Percentiles rank a stretch among this genome's conserved stretches.
phyloP scores from a whole-genome alignment of 2,888 invertebrate species.

The Timema cristinae region DNA sequence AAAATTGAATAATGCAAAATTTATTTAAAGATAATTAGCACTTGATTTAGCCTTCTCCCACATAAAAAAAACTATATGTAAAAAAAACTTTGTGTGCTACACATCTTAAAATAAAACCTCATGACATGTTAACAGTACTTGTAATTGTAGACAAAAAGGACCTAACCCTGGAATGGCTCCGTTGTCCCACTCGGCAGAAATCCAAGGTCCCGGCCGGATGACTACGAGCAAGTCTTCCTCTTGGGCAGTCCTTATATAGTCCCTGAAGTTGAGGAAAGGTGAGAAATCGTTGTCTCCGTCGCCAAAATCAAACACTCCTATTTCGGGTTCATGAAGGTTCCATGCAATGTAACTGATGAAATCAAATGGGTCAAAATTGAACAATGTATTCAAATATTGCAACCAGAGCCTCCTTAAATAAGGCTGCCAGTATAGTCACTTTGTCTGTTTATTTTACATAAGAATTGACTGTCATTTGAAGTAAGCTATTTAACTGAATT shows the following conservation, averaged over 20 bases:
- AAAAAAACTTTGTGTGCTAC: too few species aligned
- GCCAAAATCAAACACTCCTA: conserved; percentile 43
- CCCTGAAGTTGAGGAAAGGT: conserved; percentile 38
- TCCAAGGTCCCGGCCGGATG: conserved; percentile 52
- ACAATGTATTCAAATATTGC: not conserved
- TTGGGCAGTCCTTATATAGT: conserved; percentile 46
- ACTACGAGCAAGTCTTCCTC: conserved; percentile 49
- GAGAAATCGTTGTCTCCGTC: conserved; percentile 39
- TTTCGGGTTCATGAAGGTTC: conserved; percentile 45
- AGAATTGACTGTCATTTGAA: too few species aligned
- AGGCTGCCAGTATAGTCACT: too few species aligned
- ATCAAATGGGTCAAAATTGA: not conserved
- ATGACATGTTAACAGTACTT: too few species aligned
- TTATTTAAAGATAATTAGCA: too few species aligned
- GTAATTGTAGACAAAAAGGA: not conserved
- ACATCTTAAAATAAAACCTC: too few species aligned
- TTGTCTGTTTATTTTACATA: too few species aligned
- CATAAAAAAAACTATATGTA: too few species aligned
- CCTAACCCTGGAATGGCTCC: conserved; percentile 35
- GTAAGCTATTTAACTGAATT: too few species aligned
- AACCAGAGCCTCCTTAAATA: too few species aligned
- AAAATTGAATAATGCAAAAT: not conserved
- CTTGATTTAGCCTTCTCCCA: too few species aligned
- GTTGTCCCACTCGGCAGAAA: conserved; percentile 52
- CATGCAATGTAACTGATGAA: conserved; percentile 42